Evolutionary conservation across 2,113 vertebrate genomes (phyloP).

Genomic region (Cyprinus carpio): DNA sequence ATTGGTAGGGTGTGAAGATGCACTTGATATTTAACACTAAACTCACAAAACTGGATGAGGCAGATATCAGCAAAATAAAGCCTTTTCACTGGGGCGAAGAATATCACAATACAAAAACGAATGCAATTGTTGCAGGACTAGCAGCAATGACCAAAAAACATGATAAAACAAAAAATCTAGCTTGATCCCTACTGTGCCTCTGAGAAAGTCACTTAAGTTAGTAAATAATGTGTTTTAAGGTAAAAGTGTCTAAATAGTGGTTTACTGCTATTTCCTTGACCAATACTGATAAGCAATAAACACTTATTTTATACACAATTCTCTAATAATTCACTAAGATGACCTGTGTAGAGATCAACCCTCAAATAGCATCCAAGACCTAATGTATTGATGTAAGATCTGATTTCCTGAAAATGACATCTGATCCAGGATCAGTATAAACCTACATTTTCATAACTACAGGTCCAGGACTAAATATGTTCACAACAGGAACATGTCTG

Average conservation of each 20-base stretch:
- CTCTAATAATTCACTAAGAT: not conserved
- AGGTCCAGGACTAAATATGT: not conserved
- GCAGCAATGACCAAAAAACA: not conserved
- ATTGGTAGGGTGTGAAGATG: conserved; percentile 24
- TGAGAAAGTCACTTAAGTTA: not conserved
- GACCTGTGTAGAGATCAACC: not conserved
- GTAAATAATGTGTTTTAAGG: not conserved
- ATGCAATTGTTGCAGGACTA: not conserved
- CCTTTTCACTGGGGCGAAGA: not conserved
- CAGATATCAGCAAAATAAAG: conserved; percentile 2
- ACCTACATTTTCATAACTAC: not conserved
- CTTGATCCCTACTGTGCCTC: not conserved
- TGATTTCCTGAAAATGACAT: not conserved
- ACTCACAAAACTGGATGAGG: conserved; percentile 34
- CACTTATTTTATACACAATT: no score
- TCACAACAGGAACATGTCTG: conserved; percentile 28
- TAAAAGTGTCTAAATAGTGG: no score
- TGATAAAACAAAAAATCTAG: not conserved
- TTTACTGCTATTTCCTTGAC: no score
- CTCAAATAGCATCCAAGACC: not conserved
- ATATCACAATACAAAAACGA: conserved; percentile 22
- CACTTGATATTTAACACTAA: conserved; percentile 14
- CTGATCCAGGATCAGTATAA: not conserved
- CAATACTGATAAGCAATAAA: no score
- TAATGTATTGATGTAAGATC: not conserved